Evolutionary conservation across 2,113 vertebrate species (phyloP).

Genomic region (Rallus limicola): DNA sequence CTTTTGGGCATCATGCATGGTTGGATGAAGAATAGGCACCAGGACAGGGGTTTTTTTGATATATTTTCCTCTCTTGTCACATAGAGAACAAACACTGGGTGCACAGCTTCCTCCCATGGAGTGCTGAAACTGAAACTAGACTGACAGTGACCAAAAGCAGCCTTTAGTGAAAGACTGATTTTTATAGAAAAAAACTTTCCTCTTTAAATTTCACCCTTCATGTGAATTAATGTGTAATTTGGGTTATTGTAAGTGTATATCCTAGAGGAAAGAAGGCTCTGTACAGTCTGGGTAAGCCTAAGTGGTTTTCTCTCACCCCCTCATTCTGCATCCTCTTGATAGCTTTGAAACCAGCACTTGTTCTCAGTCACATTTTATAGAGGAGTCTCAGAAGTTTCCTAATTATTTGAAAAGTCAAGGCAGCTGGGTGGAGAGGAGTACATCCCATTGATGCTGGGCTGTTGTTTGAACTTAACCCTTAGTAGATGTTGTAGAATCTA

Average conservation of each 20-base stretch:
- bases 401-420: not conserved
- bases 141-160: not conserved
- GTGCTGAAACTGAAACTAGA: fast-evolving
- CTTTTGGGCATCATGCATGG: not conserved
- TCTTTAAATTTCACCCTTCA: not conserved
- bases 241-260: not conserved
- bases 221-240: not conserved
- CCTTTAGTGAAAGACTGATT: not conserved
- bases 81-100: not conserved
- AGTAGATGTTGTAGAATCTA: not conserved
- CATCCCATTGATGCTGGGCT: not conserved
- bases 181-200: not conserved
- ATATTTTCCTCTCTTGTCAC: not conserved
- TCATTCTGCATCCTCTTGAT: not conserved
- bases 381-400: not conserved
- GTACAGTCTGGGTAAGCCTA: not conserved
- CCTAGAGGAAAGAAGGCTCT: not conserved
- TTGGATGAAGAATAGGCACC: not conserved
- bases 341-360: not conserved
- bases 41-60: not conserved
- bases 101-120: fast-evolving
- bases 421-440: not conserved
- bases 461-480: not conserved
- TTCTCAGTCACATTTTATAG: not conserved
- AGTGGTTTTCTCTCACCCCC: not conserved